A percentile compares a stretch with the other conserved stretches of the same genome.
Conservation (phyloP, 2,888 invertebrate species). For the Acronicta leporina region DNA sequence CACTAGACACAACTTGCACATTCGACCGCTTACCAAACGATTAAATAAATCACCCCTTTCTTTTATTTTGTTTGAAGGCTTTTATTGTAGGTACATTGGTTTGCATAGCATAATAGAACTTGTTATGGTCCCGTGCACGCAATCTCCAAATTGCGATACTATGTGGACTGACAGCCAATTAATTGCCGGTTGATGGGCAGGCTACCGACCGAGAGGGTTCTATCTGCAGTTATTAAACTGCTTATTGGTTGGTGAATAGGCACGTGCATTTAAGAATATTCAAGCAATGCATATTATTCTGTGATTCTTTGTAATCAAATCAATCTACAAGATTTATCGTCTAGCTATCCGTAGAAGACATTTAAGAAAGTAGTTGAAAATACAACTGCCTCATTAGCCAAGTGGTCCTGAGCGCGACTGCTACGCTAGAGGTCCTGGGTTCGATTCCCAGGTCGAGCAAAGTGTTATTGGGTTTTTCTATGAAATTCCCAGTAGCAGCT, state of each 20-base stretch:
- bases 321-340: too few relatives aligned
- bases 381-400: too few relatives aligned
- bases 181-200: constrained; percentile 4
- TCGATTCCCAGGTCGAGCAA: too few relatives aligned
- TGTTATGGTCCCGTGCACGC: background rate
- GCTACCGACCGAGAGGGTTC: background rate
- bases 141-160: background rate
- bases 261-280: background rate
- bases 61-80: constrained; percentile 7
- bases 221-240: background rate
- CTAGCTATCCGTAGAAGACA: too few relatives aligned
- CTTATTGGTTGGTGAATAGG: background rate
- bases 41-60: constrained; percentile 25
- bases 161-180: background rate
- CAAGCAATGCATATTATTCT: too few relatives aligned
- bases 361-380: too few relatives aligned
- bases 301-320: too few relatives aligned
- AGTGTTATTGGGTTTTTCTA: too few relatives aligned
- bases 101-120: constrained; percentile 8
- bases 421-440: too few relatives aligned
- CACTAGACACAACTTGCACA: background rate
- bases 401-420: too few relatives aligned
- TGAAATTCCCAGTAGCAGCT: too few relatives aligned
- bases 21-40: constrained; percentile 8
- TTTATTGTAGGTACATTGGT: constrained; percentile 10